Base-by-base conservation (phyloP, 2,888 invertebrate species). In the Phalera bucephala region DNA sequence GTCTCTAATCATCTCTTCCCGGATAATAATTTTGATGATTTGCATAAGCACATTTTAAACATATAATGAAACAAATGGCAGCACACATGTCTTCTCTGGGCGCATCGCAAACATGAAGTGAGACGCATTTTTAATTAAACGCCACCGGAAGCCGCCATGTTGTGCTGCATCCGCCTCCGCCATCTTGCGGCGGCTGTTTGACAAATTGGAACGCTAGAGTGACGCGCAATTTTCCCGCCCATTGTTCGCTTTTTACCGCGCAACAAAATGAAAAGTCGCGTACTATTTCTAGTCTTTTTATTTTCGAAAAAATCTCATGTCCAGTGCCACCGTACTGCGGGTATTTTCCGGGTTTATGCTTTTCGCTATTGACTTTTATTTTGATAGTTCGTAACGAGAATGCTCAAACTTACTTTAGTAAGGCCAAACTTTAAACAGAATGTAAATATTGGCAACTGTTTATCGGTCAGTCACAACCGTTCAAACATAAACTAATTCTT, bases 191-290 rank as follows among this genome's bases (percentile, higher is more conserved):
- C 71, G 72, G 72, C 73, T 83, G 83, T 86, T 89, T 89, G 88
- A 89, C 88, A 89, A 89, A 89, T 89, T 88, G 89, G 84, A 85
- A 83, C 79, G 84, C 76, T 73, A 80, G 85, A 85, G 86, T 89
- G 89, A 89, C 89, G 88, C 87, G 88, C 87, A 88, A 88, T 88
- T 88, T 88, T 86, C 84, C 85, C 85, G 80, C 82, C 84, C 73
- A 86, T 88, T 88, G 88, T 89, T 85, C 86, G 82, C 80, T 79
- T 83, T 58, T 83, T 78, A 80, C 77, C 78, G 77, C 77, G 75
- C 86, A 79, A 85, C 84, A 82, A 82, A 87, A 89, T 89, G 88
- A 89, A 87, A 89, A 87, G 81, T 84, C 84, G 80, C 66, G 65
- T 77, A 75, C 72, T 70, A 72, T 79, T 79, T 77, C 73, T 68